Base-by-base conservation (phyloP, 2,113 vertebrate species). In the Ardeotis arabs region DNA sequence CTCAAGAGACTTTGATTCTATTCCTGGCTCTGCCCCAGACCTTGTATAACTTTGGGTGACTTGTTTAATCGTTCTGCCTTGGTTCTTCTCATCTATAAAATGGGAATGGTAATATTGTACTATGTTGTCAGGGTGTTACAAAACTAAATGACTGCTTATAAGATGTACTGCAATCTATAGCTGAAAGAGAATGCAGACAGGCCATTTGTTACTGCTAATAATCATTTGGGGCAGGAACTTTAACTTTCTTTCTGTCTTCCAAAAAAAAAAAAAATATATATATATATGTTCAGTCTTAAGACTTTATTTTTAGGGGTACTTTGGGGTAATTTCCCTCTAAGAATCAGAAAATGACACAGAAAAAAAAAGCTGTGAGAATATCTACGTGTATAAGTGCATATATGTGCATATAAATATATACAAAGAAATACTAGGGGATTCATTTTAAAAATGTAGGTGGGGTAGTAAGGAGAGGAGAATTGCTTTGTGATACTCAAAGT, bases 31-130 rank as follows among this genome's bases (percentile, higher is more conserved):
- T 96, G 86, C 83, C 94, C 88, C 93, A 96, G 95, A 95, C 95
- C 92, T 97, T 96, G 96, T 94, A 95, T 96, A 96, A 96, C 95
- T 97, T 96, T 96, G 95, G 96, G 95, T 95, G 95, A 96, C 95
- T 96, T 93, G 90, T 89, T 96, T 96, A 96, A 97, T 97, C 77
- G 64, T 92, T 95, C 95, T 96, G 92, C 86, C 90, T 94, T 94
- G 66, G 90, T 94, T 96, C 95, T 94, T 81, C 86, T 94, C 94
- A 90, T 92, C 92, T 97, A 93, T 94, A 96, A 97, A 96, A 93
- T 73, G 62, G 90, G 69, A 87, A 94, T 87, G 83, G 85, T 92
- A 92, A 96, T 96, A 92, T 87, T 89, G 76, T 81, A 84, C 79
- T 66, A 75, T 0, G 2, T 84, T 95, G 83, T 94, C 88, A 96